Conservation (phyloP, 2,888 invertebrate species). For the Chrysolina haemoptera region DNA sequence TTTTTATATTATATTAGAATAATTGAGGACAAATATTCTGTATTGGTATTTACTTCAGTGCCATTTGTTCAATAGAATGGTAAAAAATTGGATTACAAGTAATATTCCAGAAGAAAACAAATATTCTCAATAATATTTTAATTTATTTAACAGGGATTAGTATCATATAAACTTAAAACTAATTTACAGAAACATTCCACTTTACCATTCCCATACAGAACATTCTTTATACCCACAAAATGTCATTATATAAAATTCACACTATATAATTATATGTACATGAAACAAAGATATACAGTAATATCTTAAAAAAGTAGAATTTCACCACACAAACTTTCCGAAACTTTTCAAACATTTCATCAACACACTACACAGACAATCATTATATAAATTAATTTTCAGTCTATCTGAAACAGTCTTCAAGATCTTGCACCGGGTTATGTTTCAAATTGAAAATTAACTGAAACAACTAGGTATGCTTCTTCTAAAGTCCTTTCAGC, state of each 20-base stretch:
- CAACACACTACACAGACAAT: neutral
- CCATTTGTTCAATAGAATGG: no score
- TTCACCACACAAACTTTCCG: neutral
- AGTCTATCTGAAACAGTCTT: neutral
- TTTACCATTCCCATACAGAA: conserved; percentile 9
- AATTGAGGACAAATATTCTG: no score
- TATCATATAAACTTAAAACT: conserved; percentile 18
- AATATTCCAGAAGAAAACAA: neutral
- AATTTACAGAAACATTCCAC: conserved; percentile 11
- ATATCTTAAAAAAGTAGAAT: neutral
- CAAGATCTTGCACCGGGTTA: neutral
- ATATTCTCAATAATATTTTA: neutral
- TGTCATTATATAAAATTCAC: conserved; percentile 3
- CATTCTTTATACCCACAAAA: neutral
- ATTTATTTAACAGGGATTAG: conserved; percentile 9
- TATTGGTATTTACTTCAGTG: no score
- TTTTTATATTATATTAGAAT: no score
- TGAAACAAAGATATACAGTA: neutral
- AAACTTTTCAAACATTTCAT: neutral
- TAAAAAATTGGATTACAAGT: neutral
- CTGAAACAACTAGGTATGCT: neutral
- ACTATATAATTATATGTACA: conserved; percentile 1
- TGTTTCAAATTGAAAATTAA: neutral
- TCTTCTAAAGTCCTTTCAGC: neutral
- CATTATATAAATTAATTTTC: conserved; percentile 3